Percentiles rank a stretch among this genome's conserved stretches.
Evolutionary conservation across 2,888 invertebrate genomes (phyloP).

Genomic region (Kuschelorhynchus macadamiae): DNA sequence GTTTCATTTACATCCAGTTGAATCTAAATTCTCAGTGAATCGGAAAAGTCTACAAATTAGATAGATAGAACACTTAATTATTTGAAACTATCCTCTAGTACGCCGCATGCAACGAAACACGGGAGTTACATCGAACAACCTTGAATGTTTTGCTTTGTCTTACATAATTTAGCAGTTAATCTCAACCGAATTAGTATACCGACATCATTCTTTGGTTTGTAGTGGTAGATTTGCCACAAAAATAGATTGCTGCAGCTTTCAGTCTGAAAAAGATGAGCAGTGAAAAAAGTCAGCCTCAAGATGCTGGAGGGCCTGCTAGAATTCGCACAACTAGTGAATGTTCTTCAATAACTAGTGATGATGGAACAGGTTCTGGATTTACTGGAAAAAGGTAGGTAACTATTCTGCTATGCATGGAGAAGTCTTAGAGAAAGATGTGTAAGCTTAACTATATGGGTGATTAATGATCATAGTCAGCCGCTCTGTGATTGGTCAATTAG

Average conservation of each 20-base stretch:
- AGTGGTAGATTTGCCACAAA: conserved; percentile 14
- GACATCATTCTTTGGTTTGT: conserved; percentile 29
- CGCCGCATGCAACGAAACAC: neutral
- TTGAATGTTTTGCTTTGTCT: conserved; percentile 30
- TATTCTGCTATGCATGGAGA: too few relatives aligned
- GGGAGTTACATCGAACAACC: conserved; percentile 16
- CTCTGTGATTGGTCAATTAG: too few relatives aligned
- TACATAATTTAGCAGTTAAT: conserved; percentile 27
- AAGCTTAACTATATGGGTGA: too few relatives aligned
- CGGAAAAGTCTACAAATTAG: too few relatives aligned
- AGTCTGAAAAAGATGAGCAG: conserved; percentile 28
- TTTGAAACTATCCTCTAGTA: too few relatives aligned
- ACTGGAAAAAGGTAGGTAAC: conserved; percentile 62
- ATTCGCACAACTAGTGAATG: conserved; percentile 66
- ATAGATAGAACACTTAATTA: too few relatives aligned
- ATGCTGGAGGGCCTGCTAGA: conserved; percentile 54
- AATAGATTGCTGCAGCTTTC: neutral
- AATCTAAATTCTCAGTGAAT: too few relatives aligned
- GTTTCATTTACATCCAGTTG: too few relatives aligned
- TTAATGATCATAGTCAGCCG: too few relatives aligned
- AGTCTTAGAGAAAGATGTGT: neutral
- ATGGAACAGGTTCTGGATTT: conserved; percentile 59
- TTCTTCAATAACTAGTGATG: conserved; percentile 64
- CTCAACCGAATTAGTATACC: conserved; percentile 33
- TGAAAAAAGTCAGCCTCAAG: conserved; percentile 45